Evolutionary conservation across 2,888 invertebrate species (phyloP).

Genomic region (Diploptera punctata): DNA sequence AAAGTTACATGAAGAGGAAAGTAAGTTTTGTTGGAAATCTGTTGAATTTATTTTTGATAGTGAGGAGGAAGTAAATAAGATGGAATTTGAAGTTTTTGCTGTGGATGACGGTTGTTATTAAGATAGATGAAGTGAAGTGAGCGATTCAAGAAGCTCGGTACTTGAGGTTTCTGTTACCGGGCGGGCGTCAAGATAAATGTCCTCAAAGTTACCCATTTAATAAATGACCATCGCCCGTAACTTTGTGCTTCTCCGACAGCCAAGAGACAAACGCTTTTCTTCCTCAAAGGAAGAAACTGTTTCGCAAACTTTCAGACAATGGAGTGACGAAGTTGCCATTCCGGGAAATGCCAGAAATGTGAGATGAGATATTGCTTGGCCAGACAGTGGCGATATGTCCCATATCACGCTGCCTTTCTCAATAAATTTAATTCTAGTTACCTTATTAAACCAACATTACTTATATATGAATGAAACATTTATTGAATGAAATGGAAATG

Average conservation of each 20-base stretch:
- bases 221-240: background rate
- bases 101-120: background rate
- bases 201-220: background rate
- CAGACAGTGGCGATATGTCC: background rate
- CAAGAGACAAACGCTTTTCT: background rate
- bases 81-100: too few relatives aligned
- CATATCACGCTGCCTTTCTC: background rate
- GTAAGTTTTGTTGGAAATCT: too few relatives aligned
- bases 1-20: too few relatives aligned
- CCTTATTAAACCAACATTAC: too few relatives aligned
- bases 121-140: background rate
- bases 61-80: too few relatives aligned
- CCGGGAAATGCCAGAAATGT: too few relatives aligned
- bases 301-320: background rate
- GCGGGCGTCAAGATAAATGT: slow-evolving; percentile 3
- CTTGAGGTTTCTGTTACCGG: background rate
- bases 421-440: background rate
- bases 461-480: too few relatives aligned
- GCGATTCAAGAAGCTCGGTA: background rate
- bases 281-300: slow-evolving; percentile 5
- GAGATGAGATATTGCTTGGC: background rate
- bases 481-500: too few relatives aligned
- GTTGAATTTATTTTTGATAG: too few relatives aligned
- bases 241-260: background rate
- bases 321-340: background rate